phyloP scores from a whole-genome alignment of 2,113 vertebrate genomes.

The Chascanopsetta lugubris region DNA sequence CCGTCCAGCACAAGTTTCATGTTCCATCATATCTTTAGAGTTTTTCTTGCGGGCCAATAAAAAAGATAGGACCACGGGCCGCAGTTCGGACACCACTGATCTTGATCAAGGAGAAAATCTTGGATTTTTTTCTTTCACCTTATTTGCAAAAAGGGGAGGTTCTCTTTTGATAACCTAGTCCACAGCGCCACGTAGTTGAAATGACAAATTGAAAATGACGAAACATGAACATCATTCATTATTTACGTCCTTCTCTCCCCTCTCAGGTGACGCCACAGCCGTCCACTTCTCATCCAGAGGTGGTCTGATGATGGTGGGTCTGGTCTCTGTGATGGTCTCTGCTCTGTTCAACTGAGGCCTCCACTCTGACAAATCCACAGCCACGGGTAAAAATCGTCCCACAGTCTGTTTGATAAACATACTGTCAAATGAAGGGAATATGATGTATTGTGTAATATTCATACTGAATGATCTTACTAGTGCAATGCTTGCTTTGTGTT shows the following conservation, averaged over 20 bases:
- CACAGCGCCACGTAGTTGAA: too few relatives aligned
- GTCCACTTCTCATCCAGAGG: slow-evolving; percentile 18
- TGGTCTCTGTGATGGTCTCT: slow-evolving; percentile 41
- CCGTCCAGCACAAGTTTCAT: too few relatives aligned
- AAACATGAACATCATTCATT: neutral
- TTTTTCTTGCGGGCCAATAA: too few relatives aligned
- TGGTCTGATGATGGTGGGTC: slow-evolving; percentile 35
- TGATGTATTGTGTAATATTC: neutral
- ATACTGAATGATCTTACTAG: neutral
- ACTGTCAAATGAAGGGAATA: neutral
- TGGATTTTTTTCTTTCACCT: too few relatives aligned
- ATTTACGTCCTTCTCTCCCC: neutral
- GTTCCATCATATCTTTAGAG: too few relatives aligned
- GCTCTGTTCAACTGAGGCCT: slow-evolving; percentile 46
- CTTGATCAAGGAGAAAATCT: too few relatives aligned
- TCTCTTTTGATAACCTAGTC: too few relatives aligned
- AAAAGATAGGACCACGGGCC: too few relatives aligned
- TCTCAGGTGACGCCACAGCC: slow-evolving; percentile 35
- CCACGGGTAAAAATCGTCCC: neutral
- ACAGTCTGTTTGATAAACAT: slow-evolving; percentile 7
- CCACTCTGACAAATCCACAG: neutral
- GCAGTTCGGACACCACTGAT: too few relatives aligned
- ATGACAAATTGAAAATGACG: neutral
- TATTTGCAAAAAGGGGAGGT: too few relatives aligned
- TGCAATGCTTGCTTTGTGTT: neutral